Evolutionary conservation across 2,113 vertebrate genomes (phyloP).

Genomic region (Alosa alosa): DNA sequence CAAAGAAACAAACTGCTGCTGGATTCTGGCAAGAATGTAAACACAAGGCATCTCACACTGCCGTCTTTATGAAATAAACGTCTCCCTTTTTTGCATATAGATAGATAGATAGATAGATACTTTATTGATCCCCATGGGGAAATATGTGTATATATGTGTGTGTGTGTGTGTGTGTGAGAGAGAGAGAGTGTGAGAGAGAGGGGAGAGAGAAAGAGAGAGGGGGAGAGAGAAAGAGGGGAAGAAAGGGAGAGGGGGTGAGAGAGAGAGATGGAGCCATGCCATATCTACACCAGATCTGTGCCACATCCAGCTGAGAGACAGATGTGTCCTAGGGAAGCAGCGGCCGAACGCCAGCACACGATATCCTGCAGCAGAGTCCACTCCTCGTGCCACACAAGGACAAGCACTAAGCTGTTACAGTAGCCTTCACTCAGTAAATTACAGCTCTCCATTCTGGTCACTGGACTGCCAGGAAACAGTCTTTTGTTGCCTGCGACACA

Average conservation of each 20-base stretch:
- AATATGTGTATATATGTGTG: too few relatives aligned
- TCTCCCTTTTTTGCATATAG: background rate
- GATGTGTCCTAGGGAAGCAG: background rate
- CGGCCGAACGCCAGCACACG: background rate
- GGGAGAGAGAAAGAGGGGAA: too few relatives aligned
- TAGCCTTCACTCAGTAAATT: background rate
- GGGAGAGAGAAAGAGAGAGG: too few relatives aligned
- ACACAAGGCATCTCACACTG: background rate
- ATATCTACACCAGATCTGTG: too few relatives aligned
- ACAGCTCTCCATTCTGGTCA: background rate
- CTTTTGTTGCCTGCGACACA: background rate
- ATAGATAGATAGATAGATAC: too few relatives aligned
- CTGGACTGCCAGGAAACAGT: background rate
- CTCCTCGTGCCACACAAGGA: background rate
- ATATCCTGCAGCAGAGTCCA: background rate
- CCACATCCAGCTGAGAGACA: background rate
- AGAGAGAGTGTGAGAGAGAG: too few relatives aligned
- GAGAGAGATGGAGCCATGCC: background rate
- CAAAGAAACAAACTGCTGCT: background rate
- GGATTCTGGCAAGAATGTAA: background rate
- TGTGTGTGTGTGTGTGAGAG: too few relatives aligned
- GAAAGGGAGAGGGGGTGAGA: too few relatives aligned
- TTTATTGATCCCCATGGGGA: too few relatives aligned
- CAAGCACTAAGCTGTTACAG: background rate
- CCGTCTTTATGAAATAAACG: background rate